A percentile compares a stretch with the other conserved stretches of the same genome.
These are phyloP conservation scores for Volucella bombylans DNA, from an alignment of 2,888 invertebrate species.

Conservation along the genomic window DNA sequence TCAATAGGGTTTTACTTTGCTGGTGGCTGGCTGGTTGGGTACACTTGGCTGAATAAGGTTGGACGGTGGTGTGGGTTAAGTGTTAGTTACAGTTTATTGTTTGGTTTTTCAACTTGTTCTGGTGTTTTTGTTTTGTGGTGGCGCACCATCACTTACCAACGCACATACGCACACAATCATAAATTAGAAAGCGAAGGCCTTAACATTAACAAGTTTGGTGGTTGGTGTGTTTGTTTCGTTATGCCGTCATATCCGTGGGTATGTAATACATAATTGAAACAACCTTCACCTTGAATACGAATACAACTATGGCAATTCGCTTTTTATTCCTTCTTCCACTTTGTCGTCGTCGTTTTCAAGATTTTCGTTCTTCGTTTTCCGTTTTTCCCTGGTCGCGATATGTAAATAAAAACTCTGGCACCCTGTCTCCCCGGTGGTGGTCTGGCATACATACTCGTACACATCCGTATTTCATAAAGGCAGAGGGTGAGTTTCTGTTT, in stretches of 20 bases:
- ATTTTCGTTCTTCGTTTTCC: background rate
- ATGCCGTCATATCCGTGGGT: background rate
- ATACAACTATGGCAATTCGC: background rate
- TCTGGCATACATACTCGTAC: background rate
- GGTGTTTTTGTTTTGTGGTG: conserved; percentile 8
- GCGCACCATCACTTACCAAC: conserved; percentile 15
- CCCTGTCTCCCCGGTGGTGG: background rate
- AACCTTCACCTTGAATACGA: conserved; percentile 71
- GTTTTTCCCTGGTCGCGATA: conserved; percentile 40
- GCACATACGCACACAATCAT: conserved; percentile 29
- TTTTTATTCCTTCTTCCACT: background rate
- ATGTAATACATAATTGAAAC: conserved; percentile 62
- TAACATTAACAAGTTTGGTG: conserved; percentile 35
- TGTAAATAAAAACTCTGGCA: conserved; percentile 54
- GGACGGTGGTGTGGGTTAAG: conserved; percentile 10
- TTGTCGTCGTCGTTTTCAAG: too few relatives aligned
- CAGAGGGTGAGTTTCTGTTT: background rate
- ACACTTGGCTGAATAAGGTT: too few relatives aligned
- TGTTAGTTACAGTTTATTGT: conserved; percentile 41
- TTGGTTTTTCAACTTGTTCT: conserved; percentile 3
- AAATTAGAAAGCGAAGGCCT: conserved; percentile 53
- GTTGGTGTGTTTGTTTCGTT: background rate
- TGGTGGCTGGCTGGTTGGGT: too few relatives aligned
- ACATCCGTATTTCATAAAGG: background rate
- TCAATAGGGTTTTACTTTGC: background rate